Base-by-base conservation (phyloP, 2,113 vertebrate species). In the Scytalopus superciliaris region DNA sequence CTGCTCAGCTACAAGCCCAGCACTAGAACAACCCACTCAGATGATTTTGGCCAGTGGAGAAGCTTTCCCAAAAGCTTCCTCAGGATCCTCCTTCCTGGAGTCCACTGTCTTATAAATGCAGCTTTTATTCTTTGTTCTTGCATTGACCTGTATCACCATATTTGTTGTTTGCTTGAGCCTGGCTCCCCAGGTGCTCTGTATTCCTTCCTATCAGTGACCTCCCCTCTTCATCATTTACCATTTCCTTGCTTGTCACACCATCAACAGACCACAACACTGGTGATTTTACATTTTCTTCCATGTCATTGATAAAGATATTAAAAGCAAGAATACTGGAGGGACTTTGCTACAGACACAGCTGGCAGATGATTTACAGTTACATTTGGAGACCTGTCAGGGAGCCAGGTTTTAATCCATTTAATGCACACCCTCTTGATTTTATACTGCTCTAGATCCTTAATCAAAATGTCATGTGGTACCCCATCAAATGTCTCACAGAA, bases 361-460 rank as follows among this genome's bases (percentile, higher is more conserved):
- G 87, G 81, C 44, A 2, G 93, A 95, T 96, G 95, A 97, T 97
- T 97, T 97, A 96, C 96, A 97, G 87, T 95, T 84, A 82, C 84
- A 91, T 96, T 94, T 91, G 89, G 95, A 96, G 94, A 93, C 66
- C 93, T 95, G 96, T 97, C 96, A 97, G 89, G 49, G 40, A 94
- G 96, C 94, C 95, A 95, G 95, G 87, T 96, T 96, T 97, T 97
- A 95, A 96, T 96, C 84, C 93, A 91, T 79, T 93, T 95, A 97
- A 79, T 30, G 73, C 77, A 94, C 89, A 97, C 87, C 74, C 91
- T 94, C 87, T 91, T 95, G 94, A 84, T 97, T 97, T 96, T 94
- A 93, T 85, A 92, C 78, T 82, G 89, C 93, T 94, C 91, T 79
- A 94, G 91, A 95, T 95, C 81, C 84, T 97, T 91, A 92, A 96